Evolutionary conservation across 2,888 invertebrate species (phyloP).

Genomic region (Phortica magna): DNA sequence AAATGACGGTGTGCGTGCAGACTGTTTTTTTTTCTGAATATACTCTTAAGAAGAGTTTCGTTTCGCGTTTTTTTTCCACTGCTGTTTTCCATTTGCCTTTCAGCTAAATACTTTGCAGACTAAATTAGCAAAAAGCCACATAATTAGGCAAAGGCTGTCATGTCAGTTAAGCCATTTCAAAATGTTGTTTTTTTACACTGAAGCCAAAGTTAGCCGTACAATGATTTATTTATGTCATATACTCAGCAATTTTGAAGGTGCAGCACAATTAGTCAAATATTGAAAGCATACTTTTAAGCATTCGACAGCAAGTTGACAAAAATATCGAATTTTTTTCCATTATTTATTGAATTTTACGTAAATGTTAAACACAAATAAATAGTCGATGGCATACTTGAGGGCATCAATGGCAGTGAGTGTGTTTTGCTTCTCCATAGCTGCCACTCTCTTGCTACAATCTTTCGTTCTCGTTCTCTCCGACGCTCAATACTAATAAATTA

Average conservation of each 20-base stretch:
- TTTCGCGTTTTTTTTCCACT: background rate
- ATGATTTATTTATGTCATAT: background rate
- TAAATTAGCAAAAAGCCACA: conserved; percentile 20
- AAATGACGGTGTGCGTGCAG: conserved; percentile 12
- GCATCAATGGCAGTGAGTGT: background rate
- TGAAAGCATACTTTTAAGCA: conserved; percentile 1
- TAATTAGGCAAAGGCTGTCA: conserved; percentile 25
- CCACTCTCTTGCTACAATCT: background rate
- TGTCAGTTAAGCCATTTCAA: background rate
- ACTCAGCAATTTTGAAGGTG: too few species aligned
- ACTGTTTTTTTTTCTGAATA: conserved; percentile 7
- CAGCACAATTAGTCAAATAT: too few species aligned
- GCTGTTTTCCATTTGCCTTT: background rate
- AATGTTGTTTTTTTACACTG: background rate
- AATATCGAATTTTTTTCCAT: background rate
- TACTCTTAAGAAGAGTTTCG: background rate
- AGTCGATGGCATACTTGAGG: conserved; percentile 2
- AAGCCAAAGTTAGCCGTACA: background rate
- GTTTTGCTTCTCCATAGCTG: background rate
- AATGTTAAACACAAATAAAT: background rate
- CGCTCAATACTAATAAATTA: conserved; percentile 68
- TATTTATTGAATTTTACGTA: background rate
- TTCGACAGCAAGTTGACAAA: background rate
- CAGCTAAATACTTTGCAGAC: background rate
- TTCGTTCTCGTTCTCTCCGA: conserved; percentile 30